Conservation (phyloP, 2,888 invertebrate genomes). For the Drosophila pseudotakahashii region DNA sequence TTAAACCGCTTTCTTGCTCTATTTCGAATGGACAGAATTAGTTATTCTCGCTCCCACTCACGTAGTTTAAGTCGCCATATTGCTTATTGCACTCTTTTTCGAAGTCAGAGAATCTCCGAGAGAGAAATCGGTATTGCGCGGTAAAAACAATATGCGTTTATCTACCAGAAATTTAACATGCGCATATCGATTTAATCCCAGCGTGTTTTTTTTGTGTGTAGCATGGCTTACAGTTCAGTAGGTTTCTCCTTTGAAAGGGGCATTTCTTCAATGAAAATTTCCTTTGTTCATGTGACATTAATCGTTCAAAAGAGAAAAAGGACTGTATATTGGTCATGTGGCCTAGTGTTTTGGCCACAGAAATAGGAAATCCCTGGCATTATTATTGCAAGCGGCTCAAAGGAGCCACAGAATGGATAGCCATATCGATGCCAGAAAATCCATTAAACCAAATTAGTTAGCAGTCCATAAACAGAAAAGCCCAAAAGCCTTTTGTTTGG, state of each 20-base stretch:
- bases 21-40: too few species aligned
- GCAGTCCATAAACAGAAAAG: slow-evolving; percentile 30
- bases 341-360: slow-evolving; percentile 1
- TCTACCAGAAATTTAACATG: too few species aligned
- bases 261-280: neutral
- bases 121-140: too few species aligned
- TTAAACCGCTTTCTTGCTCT: too few species aligned
- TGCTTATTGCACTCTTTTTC: too few species aligned
- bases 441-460: slow-evolving; percentile 25
- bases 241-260: neutral
- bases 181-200: too few species aligned
- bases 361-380: slow-evolving; percentile 5
- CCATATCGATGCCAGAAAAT: slow-evolving; percentile 19
- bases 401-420: slow-evolving; percentile 4
- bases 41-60: too few species aligned
- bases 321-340: neutral
- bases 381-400: slow-evolving; percentile 9
- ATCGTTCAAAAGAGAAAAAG: neutral
- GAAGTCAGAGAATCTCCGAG: too few species aligned
- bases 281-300: neutral
- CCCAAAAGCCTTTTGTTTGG: neutral
- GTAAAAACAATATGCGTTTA: too few species aligned
- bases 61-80: too few species aligned
- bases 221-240: neutral
- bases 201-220: too few species aligned